Evolutionary conservation across 2,113 vertebrate species (phyloP).

Genomic region (Acinonyx jubatus): DNA sequence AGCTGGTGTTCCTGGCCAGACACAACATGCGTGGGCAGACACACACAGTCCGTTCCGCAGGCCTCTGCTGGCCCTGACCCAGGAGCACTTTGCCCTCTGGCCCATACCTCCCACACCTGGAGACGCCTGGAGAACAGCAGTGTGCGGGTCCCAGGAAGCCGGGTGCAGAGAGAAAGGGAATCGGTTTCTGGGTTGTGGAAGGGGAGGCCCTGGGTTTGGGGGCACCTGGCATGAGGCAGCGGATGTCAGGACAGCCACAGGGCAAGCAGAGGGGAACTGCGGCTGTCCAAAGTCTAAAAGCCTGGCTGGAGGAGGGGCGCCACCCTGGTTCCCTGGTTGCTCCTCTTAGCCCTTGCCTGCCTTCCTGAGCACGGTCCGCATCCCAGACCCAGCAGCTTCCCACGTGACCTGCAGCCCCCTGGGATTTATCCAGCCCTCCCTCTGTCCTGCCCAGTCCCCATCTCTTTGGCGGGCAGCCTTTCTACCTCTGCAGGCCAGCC

Average conservation of each 20-base stretch:
- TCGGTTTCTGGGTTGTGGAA: rapidly evolving
- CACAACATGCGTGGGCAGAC: slow-evolving; percentile 52
- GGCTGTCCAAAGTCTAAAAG: not conserved
- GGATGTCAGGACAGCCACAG: not conserved
- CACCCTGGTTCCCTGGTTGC: not conserved
- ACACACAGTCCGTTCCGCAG: not conserved
- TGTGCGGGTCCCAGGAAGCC: not conserved
- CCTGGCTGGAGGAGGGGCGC: not conserved
- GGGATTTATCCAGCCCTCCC: not conserved
- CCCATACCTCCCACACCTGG: not conserved
- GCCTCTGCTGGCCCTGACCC: not conserved
- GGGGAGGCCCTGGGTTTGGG: not conserved
- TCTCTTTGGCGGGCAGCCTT: not conserved
- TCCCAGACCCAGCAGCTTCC: not conserved
- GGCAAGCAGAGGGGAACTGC: not conserved
- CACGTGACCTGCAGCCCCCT: not conserved
- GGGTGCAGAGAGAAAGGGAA: not conserved
- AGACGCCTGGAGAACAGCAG: not conserved
- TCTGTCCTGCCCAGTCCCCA: too few relatives aligned
- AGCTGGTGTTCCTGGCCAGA: slow-evolving; percentile 57
- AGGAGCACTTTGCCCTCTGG: not conserved
- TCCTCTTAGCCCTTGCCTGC: not conserved
- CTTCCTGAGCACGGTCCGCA: not conserved
- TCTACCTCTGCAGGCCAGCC: not conserved
- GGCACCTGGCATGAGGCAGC: not conserved